Evolutionary conservation across 2,888 invertebrate species (phyloP).

Genomic region (Spisula solida): DNA sequence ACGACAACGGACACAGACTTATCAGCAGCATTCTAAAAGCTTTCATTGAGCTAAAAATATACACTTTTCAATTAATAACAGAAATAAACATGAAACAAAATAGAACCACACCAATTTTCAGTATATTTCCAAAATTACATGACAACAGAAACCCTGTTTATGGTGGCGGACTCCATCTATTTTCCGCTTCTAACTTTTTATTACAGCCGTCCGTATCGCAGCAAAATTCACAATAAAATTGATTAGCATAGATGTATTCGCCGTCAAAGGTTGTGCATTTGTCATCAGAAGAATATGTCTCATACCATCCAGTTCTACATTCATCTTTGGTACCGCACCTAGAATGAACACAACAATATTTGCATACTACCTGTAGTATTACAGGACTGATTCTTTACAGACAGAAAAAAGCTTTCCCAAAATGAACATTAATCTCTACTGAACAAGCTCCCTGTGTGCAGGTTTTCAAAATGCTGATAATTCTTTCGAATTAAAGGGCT

Average conservation of each 20-base stretch:
- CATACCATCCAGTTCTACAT: constrained; percentile 36
- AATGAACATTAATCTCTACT: no score
- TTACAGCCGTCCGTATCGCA: constrained; percentile 36
- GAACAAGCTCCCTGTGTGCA: no score
- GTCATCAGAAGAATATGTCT: constrained; percentile 34
- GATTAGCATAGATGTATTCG: constrained; percentile 16
- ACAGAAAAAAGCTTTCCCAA: no score
- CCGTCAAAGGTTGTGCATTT: constrained; percentile 18
- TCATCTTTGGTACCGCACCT: constrained; percentile 34
- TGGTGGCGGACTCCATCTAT: constrained; percentile 25
- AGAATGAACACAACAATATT: background rate
- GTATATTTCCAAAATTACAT: background rate
- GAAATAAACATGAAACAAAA: background rate
- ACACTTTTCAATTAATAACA: no score
- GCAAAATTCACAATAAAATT: constrained; percentile 37
- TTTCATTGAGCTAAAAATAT: no score
- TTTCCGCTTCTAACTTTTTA: background rate
- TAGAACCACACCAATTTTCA: background rate
- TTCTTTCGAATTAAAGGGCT: no score
- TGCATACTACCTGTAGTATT: no score
- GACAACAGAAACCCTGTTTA: background rate
- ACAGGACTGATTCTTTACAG: no score
- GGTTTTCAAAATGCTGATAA: no score
- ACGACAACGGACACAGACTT: no score
- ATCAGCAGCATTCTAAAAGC: no score